A percentile compares a stretch with the other conserved stretches of the same genome.
These are phyloP conservation scores for Cyrtodaria siliqua DNA, from an alignment of 2,888 invertebrate genomes.

Conservation along the genomic window DNA sequence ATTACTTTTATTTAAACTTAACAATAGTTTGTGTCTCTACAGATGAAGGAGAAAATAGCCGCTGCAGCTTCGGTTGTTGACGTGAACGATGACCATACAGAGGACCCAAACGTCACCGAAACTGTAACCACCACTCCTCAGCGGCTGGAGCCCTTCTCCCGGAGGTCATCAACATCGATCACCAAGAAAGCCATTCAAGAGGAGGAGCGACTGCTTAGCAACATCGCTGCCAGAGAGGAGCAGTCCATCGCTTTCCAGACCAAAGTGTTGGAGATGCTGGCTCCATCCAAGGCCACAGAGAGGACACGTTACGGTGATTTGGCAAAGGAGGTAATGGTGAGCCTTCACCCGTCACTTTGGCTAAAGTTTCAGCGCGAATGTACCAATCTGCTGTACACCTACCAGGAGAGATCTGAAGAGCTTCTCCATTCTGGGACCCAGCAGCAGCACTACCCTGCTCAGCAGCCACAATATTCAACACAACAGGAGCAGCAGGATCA, in stretches of 20 bases:
- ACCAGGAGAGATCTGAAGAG: slow-evolving; percentile 37
- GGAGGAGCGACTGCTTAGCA: slow-evolving; percentile 41
- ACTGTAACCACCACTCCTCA: slow-evolving; percentile 16
- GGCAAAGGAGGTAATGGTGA: slow-evolving; percentile 41
- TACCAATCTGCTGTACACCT: slow-evolving; percentile 37
- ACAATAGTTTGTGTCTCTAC: too few relatives aligned
- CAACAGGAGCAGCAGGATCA: slow-evolving; percentile 10
- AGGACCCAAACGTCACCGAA: slow-evolving; percentile 14
- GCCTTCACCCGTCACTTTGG: slow-evolving; percentile 40
- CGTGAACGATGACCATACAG: slow-evolving; percentile 3
- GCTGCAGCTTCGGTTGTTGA: slow-evolving; percentile 8
- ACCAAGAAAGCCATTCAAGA: slow-evolving; percentile 18
- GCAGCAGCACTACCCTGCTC: too few relatives aligned
- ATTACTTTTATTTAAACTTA: too few relatives aligned
- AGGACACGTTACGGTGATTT: slow-evolving; percentile 33
- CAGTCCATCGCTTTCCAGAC: slow-evolving; percentile 39
- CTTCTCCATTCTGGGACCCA: neutral
- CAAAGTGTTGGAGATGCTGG: slow-evolving; percentile 38
- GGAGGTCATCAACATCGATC: slow-evolving; percentile 18
- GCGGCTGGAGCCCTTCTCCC: slow-evolving; percentile 33
- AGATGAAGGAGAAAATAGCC: slow-evolving; percentile 38
- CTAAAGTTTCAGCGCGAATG: slow-evolving; percentile 36
- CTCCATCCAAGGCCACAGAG: slow-evolving; percentile 36
- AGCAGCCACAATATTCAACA: too few relatives aligned
- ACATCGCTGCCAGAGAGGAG: slow-evolving; percentile 37